These are phyloP conservation scores for Amphipoea lucens DNA, from an alignment of 2,888 invertebrate genomes.

Conservation along the genomic window DNA sequence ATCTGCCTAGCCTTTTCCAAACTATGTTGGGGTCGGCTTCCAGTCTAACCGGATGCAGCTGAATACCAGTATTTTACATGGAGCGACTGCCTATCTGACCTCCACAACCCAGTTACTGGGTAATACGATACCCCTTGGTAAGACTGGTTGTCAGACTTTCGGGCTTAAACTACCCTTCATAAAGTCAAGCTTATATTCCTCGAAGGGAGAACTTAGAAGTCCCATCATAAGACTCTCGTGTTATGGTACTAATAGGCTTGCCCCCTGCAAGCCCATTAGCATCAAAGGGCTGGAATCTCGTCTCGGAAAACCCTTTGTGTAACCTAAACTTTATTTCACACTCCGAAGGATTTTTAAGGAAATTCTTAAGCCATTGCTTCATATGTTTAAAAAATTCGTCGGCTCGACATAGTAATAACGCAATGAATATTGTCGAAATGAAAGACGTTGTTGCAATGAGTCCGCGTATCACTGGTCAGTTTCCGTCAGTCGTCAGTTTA, in stretches of 20 bases:
- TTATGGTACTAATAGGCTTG: not conserved
- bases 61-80: too few species aligned
- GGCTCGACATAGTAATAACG: not conserved
- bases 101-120: too few species aligned
- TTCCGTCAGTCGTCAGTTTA: too few species aligned
- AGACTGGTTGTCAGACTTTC: too few species aligned
- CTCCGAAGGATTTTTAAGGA: too few species aligned
- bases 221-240: not conserved
- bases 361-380: not conserved
- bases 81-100: too few species aligned
- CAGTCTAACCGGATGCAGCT: too few species aligned
- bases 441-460: not conserved
- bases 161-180: not conserved
- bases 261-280: too few species aligned
- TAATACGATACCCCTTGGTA: too few species aligned
- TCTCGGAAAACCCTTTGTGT: not conserved
- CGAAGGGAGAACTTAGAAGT: not conserved
- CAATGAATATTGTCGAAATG: not conserved
- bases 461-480: too few species aligned
- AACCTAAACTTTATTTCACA: not conserved
- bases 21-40: too few species aligned
- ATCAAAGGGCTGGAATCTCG: not conserved
- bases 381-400: not conserved
- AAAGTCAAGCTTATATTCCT: not conserved
- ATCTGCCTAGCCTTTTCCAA: too few species aligned